Evolutionary conservation across 2,113 vertebrate species (phyloP).

Genomic region (Pipra filicauda): DNA sequence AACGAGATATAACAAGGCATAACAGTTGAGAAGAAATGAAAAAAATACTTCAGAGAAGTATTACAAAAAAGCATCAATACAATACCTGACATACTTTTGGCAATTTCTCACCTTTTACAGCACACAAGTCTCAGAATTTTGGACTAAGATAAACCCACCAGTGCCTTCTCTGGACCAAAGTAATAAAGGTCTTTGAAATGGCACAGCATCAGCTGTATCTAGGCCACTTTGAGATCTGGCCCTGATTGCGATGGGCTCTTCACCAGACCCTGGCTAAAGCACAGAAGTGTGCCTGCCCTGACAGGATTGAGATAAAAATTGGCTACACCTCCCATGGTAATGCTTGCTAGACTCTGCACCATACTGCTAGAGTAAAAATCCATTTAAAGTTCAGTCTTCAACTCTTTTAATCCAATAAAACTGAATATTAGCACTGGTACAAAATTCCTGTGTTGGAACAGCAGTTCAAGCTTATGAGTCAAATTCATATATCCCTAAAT

Average conservation of each 20-base stretch:
- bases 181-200: not conserved
- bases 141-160: not conserved
- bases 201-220: not conserved
- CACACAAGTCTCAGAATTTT: not conserved
- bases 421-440: not conserved
- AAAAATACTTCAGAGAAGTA: not conserved
- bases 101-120: not conserved
- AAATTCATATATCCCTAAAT: not conserved
- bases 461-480: not conserved
- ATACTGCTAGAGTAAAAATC: not conserved
- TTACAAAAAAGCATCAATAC: not conserved
- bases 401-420: not conserved
- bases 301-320: not conserved
- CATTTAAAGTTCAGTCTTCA: not conserved
- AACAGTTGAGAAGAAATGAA: not conserved
- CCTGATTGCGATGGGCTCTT: not conserved
- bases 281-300: not conserved
- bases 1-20: not conserved
- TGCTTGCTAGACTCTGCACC: not conserved
- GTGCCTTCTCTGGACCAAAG: not conserved
- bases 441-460: not conserved
- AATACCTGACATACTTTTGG: not conserved
- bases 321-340: not conserved
- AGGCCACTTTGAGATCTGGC: not conserved
- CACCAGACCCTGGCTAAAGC: not conserved